Evolutionary conservation across 2,113 vertebrate species (phyloP).

Genomic region (Paratilapia polleni): DNA sequence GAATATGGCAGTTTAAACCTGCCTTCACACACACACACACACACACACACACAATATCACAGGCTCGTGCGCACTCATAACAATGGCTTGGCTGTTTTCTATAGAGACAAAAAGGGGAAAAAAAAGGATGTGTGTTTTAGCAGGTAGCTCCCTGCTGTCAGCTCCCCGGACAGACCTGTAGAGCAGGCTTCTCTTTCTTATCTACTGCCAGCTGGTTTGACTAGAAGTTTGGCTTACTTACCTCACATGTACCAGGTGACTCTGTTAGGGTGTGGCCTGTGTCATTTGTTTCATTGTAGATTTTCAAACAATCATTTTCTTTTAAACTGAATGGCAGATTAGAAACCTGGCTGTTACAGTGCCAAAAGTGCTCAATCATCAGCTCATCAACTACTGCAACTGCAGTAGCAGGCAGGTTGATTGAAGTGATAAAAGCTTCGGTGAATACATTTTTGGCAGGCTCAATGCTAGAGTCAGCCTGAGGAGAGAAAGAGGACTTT

Average conservation of each 20-base stretch:
- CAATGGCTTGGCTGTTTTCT: constrained; percentile 20
- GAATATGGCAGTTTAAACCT: constrained; percentile 15
- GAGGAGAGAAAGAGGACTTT: constrained; percentile 27
- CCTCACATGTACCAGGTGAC: constrained; percentile 49
- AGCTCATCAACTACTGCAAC: not conserved
- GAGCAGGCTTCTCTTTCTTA: constrained; percentile 54
- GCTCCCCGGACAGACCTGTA: constrained; percentile 58
- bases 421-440: not conserved
- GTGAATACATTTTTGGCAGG: constrained; percentile 1
- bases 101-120: constrained; percentile 21
- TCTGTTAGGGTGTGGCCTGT: constrained; percentile 38
- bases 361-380: not conserved
- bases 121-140: constrained; percentile 59
- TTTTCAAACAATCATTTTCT: constrained; percentile 36
- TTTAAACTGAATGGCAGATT: constrained; percentile 37
- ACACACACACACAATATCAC: not conserved
- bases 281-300: constrained; percentile 13
- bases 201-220: constrained; percentile 63
- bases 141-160: constrained; percentile 32
- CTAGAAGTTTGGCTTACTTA: constrained; percentile 51
- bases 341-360: not conserved
- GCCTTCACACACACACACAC: not conserved
- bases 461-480: not conserved
- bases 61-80: not conserved
- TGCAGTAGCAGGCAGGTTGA: not conserved